Evolutionary conservation across 2,888 invertebrate species (phyloP), one percentile per base, ranked within the genome.

Genomic region (Drosophila sordidapex): DNA sequence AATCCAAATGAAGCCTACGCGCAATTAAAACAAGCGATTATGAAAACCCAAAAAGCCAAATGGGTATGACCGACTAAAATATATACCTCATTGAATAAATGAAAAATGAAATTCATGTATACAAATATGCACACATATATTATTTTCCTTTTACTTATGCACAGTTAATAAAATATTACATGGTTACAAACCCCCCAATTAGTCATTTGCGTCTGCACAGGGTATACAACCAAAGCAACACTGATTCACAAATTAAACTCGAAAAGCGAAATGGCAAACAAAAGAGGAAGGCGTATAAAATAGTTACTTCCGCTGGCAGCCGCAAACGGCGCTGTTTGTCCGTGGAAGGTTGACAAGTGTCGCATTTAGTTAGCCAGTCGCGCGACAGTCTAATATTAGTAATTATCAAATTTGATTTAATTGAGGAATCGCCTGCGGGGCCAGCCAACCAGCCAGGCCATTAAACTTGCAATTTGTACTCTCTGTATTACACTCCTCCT

Each of bases 401-500:
- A 89, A 88, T 86, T 86, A 87, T 89, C 75, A 86, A 87, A 87
- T 86, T 85, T 85, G 70, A 27, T 75, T 89, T 85, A 85, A 85
- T 85, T 85, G 77, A 87, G 79, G 67, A 76, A 76, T 73, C 57
- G 70, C 70, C 69, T 66, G 65, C 59, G 58, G 53, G 49, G 33
- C 54, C 49, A 65, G 21, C 21, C 21, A 21, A 35, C 59, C 15
- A 46, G 2, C 8, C 46, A 15, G 21, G 46, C 46, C 46, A 46
- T 46, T 70, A 70, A 69, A 65, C 62, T 61, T 54, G 69, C 81
- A 73, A 46, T 53, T 46, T 48, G 36, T 33, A 31, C 38, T 46
- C 43, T 48, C 33, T 43, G 29, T 8, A 38, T n/a, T 38, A 31
- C 31, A 48, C 51, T 53, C 33, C 60, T 35, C 46, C 49, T 51